These are phyloP conservation scores for Sula dactylatra DNA, from an alignment of 2,113 vertebrate species.

Conservation along the genomic window DNA sequence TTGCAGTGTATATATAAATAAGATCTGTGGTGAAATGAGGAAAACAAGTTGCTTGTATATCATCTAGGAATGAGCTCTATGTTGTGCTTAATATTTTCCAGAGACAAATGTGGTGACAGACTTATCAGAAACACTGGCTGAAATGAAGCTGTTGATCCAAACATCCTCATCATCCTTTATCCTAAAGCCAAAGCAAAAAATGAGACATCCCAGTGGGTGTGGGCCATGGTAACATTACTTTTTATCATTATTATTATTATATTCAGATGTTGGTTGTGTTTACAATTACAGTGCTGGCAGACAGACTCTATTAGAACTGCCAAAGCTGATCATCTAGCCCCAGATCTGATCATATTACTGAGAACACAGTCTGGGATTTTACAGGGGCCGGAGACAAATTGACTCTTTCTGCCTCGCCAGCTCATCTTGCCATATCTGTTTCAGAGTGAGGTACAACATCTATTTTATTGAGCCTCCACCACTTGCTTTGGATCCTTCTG, in stretches of 20 bases:
- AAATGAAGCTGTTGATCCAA: slow-evolving; percentile 58
- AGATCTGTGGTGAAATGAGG: slow-evolving; percentile 19
- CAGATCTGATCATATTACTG: slow-evolving; percentile 39
- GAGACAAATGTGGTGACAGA: slow-evolving; percentile 53
- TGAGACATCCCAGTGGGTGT: slow-evolving; percentile 37
- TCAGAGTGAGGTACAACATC: background rate
- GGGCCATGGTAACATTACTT: slow-evolving; percentile 32
- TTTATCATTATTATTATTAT: slow-evolving; percentile 44
- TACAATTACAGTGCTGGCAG: slow-evolving; percentile 48
- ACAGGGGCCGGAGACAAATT: background rate
- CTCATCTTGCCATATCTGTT: background rate
- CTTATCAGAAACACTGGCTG: slow-evolving; percentile 46
- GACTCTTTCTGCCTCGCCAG: background rate
- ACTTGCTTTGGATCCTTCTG: background rate
- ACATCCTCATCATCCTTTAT: slow-evolving; percentile 49
- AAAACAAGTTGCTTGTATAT: slow-evolving; percentile 42
- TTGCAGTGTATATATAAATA: slow-evolving; percentile 24
- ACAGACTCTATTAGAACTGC: slow-evolving; percentile 17
- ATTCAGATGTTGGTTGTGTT: slow-evolving; percentile 60
- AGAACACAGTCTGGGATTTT: slow-evolving; percentile 40
- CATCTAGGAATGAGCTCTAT: background rate
- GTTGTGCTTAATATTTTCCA: slow-evolving; percentile 50
- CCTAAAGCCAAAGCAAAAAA: slow-evolving; percentile 52
- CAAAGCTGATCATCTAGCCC: slow-evolving; percentile 33
- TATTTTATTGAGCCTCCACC: background rate